Evolutionary conservation across 2,113 vertebrate species (phyloP), one percentile per base, ranked within the genome.

Genomic region (Marmota flaviventris): DNA sequence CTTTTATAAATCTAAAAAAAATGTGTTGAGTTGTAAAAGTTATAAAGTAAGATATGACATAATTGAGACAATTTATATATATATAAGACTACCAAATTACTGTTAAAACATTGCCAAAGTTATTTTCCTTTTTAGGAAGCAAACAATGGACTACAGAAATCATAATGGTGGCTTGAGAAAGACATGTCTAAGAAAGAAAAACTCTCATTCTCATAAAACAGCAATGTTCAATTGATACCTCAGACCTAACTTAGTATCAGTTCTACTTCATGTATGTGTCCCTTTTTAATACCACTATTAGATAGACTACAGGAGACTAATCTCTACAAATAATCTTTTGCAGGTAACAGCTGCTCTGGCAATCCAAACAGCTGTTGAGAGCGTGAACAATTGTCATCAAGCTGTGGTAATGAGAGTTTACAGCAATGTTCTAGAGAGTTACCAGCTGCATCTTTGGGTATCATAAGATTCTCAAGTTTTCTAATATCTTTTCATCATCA

Each of bases 281-380:
- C 39, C 51, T 87, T 61, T 92, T 85, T 86, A 94, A 69, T 25
- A 92, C 20, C 10, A 9, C 37, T 73, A 32, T 70, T 92, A 67
- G 51, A 67, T 48, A 25, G 29, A 51, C 85, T 94, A 85, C 61
- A 91, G 61, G 61, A 95, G 79, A 82, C 58, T 88, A 72, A 95
- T 92, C 34, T 85, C 77, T 97, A 82, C 85, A 88, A 20, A 93
- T 67, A 85, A 76, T 79, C 53, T 85, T 96, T 85, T 86, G 69
- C 87, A 95, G 92, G 91, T 96, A 97, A 92, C 97, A 97, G 92
- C 92, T 98, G 89, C 51, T 96, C 45, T 88, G 78, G 61, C 70
- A 93, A 96, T 89, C 45, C 63, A 78, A 73, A 92, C 92, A 96
- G 56, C 91, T 97, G 95, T 95, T 85, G 56, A 79, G 96, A 89